A percentile compares a stretch with the other conserved stretches of the same genome.
Conservation (phyloP, 2,797 vertebrate species). For the Xenops minutus region DNA sequence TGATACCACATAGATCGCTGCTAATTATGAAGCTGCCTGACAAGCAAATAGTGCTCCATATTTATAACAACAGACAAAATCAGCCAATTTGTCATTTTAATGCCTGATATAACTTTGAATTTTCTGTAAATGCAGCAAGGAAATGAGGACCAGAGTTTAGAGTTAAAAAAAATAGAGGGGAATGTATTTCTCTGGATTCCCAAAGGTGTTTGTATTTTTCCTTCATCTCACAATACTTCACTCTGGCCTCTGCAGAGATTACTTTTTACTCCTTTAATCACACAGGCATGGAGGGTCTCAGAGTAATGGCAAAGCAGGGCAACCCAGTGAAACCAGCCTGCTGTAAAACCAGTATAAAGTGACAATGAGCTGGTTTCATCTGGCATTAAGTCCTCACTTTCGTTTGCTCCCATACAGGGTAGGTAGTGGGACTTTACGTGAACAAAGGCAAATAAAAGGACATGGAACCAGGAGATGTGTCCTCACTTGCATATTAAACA, state of each 20-base stretch:
- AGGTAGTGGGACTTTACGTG: background rate
- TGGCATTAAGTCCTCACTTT: background rate
- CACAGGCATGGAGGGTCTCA: background rate
- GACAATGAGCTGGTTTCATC: background rate
- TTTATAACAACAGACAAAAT: constrained; percentile 57
- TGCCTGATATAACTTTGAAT: constrained; percentile 38
- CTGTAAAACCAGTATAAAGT: background rate
- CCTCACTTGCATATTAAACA: background rate
- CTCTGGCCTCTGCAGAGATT: background rate
- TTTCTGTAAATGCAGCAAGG: background rate
- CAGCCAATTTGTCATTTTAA: constrained; percentile 59
- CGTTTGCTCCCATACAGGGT: background rate
- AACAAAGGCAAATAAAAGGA: background rate
- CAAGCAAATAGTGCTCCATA: constrained; percentile 48
- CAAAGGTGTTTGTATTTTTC: constrained; percentile 9
- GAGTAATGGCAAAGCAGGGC: background rate
- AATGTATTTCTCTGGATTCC: background rate
- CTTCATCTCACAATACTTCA: background rate
- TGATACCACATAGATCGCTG: constrained; percentile 35
- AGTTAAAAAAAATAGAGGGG: background rate
- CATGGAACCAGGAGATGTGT: background rate
- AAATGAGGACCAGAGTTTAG: background rate
- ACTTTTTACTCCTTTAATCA: background rate
- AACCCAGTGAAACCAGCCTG: background rate
- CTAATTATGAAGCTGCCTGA: constrained; percentile 56